A percentile compares a stretch with the other conserved stretches of the same genome.
Evolutionary conservation across 1,140 invertebrate species (phyloP).

Genomic region (Panonychus citri): DNA sequence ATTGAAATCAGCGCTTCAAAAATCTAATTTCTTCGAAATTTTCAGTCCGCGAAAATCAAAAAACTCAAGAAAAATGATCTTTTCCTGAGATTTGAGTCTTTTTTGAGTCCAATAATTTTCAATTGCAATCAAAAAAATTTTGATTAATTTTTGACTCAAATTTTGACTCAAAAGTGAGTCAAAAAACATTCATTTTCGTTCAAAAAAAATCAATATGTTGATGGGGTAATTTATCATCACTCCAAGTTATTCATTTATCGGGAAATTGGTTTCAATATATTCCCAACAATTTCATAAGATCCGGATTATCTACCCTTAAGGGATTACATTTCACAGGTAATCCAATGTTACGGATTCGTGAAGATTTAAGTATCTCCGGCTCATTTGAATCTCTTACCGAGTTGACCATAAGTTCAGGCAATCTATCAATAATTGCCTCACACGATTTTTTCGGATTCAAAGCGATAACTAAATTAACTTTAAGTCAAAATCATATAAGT

Average conservation of each 20-base stretch:
- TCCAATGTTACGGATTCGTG: constrained; percentile 38
- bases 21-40: too few relatives aligned
- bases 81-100: too few relatives aligned
- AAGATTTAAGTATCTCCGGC: constrained; percentile 21
- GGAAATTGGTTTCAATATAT: constrained; percentile 55
- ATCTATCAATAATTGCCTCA: constrained; percentile 56
- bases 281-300: constrained; percentile 43
- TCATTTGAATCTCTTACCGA: constrained; percentile 45
- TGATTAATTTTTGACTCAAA: too few relatives aligned
- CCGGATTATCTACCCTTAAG: constrained; percentile 28
- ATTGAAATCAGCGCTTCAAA: too few relatives aligned
- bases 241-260: constrained; percentile 43
- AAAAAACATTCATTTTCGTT: too few relatives aligned
- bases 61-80: too few relatives aligned
- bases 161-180: too few relatives aligned
- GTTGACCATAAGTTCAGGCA: constrained; percentile 52
- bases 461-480: constrained; percentile 42
- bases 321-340: constrained; percentile 59
- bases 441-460: constrained; percentile 66
- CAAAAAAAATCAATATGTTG: too few relatives aligned
- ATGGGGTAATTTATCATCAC: constrained; percentile 28
- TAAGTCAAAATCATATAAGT: constrained; percentile 47
- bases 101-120: too few relatives aligned
- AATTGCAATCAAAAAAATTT: too few relatives aligned
- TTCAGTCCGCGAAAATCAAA: too few relatives aligned